Conservation (phyloP, 2,113 vertebrate genomes). For the Melospiza melodia region DNA sequence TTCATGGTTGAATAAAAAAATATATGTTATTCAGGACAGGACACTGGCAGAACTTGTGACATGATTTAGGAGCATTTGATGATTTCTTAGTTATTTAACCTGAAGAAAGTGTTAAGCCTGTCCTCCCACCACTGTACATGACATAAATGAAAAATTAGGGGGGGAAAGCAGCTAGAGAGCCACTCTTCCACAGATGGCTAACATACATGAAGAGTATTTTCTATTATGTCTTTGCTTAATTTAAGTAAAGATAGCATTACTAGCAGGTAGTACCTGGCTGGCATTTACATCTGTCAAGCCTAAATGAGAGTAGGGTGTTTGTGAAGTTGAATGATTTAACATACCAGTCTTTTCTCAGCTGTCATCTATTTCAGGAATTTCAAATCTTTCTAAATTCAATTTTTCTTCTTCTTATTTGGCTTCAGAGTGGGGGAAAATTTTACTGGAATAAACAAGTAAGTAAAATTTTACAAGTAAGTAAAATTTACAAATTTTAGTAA, state of each 20-base stretch:
- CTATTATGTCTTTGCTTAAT: constrained; percentile 39
- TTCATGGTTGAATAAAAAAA: background rate
- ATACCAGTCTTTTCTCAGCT: constrained; percentile 52
- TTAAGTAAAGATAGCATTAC: constrained; percentile 14
- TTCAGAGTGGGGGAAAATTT: background rate
- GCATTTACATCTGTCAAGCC: constrained; percentile 61
- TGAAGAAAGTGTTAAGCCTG: constrained; percentile 23
- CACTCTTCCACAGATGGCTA: background rate
- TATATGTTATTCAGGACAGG: background rate
- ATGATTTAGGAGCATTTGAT: constrained; percentile 16
- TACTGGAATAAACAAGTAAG: constrained; percentile 48
- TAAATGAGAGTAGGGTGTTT: constrained; percentile 46
- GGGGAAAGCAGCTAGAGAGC: background rate
- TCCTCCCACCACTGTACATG: background rate
- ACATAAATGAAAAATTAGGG: background rate
- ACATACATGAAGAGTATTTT: background rate
- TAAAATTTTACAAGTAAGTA: background rate
- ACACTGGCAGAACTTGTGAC: background rate
- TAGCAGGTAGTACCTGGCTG: constrained; percentile 48
- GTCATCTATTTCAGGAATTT: constrained; percentile 59
- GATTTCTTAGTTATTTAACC: constrained; percentile 39
- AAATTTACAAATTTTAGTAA: background rate
- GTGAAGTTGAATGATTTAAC: constrained; percentile 52
- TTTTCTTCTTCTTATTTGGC: background rate
- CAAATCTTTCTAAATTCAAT: constrained; percentile 55